These are phyloP conservation scores for Podarcis siculus DNA, from an alignment of 2,797 vertebrate genomes.

Conservation along the genomic window DNA sequence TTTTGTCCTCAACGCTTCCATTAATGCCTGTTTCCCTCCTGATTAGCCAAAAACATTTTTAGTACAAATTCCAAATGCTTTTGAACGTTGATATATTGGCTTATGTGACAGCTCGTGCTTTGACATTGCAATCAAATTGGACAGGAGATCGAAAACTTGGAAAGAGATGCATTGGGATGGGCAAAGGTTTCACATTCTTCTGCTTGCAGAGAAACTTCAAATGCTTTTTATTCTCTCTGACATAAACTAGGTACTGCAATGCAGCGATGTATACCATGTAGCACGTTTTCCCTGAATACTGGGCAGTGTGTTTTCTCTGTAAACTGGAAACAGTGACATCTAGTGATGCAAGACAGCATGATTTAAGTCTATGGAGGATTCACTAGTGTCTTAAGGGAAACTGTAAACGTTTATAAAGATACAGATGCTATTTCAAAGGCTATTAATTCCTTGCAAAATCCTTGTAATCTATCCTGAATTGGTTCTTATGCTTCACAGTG, in stretches of 20 bases:
- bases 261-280: neutral
- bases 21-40: neutral
- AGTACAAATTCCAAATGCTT: neutral
- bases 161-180: neutral
- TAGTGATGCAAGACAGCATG: slow-evolving; percentile 55
- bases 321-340: slow-evolving; percentile 63
- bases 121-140: neutral
- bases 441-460: neutral
- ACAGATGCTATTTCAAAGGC: neutral
- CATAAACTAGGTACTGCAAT: neutral
- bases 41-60: neutral
- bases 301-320: neutral
- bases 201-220: neutral
- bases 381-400: neutral
- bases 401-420: neutral
- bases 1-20: neutral
- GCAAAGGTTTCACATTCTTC: neutral
- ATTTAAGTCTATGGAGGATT: neutral
- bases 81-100: neutral
- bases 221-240: neutral
- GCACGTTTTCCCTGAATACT: too few species aligned
- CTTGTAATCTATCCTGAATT: neutral
- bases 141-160: neutral
- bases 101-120: neutral
- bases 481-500: neutral